Conservation (phyloP, 2,797 vertebrate genomes). For the Pantherophis vulpinus region DNA sequence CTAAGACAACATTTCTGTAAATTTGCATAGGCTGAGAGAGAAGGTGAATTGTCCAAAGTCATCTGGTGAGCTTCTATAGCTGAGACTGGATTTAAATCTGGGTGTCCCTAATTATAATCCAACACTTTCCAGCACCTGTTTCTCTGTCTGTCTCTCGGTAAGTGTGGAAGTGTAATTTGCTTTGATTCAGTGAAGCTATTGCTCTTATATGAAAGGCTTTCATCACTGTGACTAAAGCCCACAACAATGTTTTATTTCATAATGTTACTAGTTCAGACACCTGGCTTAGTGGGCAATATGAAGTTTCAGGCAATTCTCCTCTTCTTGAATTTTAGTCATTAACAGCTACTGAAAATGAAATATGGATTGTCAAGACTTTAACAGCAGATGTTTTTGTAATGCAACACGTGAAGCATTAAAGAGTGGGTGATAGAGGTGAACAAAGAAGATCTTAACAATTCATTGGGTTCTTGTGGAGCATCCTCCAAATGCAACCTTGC, state of each 20-base stretch:
- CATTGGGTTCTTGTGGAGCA: slow-evolving; percentile 1
- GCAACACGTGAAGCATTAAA: background rate
- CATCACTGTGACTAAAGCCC: background rate
- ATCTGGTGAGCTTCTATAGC: background rate
- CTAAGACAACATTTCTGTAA: background rate
- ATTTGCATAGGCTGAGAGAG: background rate
- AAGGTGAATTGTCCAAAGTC: background rate
- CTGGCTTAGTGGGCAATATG: accelerated
- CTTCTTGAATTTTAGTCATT: background rate
- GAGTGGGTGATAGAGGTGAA: background rate
- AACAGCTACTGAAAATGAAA: background rate
- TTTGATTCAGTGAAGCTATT: background rate
- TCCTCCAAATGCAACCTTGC: background rate
- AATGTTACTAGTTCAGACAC: background rate
- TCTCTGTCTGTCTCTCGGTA: background rate
- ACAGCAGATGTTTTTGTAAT: background rate
- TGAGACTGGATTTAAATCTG: background rate
- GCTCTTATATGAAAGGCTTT: background rate
- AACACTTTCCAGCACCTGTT: background rate
- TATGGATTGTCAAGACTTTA: background rate
- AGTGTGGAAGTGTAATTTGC: background rate
- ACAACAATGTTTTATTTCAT: background rate
- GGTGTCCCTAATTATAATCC: background rate
- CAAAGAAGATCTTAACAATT: background rate
- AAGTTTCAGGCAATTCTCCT: background rate